Percentiles rank a stretch among this genome's conserved stretches.
These are phyloP conservation scores for Cheilosia variabilis DNA, from an alignment of 2,888 invertebrate species.

Conservation along the genomic window DNA sequence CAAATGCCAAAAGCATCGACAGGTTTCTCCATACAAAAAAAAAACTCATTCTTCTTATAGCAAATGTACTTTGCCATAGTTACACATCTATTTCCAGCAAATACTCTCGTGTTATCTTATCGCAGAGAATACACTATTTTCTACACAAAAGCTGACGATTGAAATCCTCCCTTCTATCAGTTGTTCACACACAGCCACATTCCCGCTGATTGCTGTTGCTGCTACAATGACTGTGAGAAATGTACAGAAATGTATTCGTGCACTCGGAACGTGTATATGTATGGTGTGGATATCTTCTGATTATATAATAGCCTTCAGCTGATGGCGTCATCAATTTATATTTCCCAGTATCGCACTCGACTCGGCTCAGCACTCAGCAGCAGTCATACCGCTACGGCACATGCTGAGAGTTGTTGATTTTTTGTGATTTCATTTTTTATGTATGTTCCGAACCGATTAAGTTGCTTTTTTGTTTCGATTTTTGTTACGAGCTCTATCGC, in stretches of 20 bases:
- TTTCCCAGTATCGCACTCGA: constrained; percentile 21
- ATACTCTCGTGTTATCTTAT: constrained; percentile 9
- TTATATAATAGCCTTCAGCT: constrained; percentile 52
- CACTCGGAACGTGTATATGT: constrained; percentile 10
- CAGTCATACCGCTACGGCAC: constrained; percentile 8
- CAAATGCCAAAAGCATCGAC: too few relatives aligned
- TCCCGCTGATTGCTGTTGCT: not conserved
- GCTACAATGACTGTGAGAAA: not conserved
- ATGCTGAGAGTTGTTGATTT: constrained; percentile 44
- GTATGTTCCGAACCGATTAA: not conserved
- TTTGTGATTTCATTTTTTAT: constrained; percentile 18
- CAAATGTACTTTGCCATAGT: not conserved
- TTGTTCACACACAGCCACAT: not conserved
- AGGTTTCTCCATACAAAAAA: too few relatives aligned
- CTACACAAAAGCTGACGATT: constrained; percentile 14
- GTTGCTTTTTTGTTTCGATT: constrained; percentile 18
- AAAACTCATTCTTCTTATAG: too few relatives aligned
- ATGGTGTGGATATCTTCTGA: constrained; percentile 42
- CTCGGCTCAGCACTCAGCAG: constrained; percentile 2
- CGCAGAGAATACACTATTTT: not conserved
- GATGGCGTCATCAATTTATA: constrained; percentile 57
- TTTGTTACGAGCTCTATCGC: constrained; percentile 15
- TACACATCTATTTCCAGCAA: constrained; percentile 15
- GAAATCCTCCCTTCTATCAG: constrained; percentile 7
- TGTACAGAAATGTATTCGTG: not conserved